These are phyloP conservation scores for Zingel zingel DNA, from an alignment of 2,113 vertebrate species.

Conservation along the genomic window DNA sequence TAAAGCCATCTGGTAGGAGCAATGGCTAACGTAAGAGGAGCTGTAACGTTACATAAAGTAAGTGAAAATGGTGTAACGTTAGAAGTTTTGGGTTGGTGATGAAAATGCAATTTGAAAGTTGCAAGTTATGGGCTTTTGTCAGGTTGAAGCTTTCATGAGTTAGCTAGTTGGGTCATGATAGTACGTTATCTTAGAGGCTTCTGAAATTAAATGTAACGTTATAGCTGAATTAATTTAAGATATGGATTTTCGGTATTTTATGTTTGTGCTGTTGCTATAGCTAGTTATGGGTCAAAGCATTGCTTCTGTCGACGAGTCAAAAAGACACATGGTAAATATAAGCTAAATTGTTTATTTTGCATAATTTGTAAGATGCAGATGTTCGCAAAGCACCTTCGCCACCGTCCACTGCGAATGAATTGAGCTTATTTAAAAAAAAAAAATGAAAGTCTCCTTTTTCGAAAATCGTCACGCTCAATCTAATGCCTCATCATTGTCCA, in stretches of 20 bases:
- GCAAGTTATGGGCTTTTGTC: background rate
- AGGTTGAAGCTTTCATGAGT: background rate
- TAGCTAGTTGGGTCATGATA: background rate
- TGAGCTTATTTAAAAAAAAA: background rate
- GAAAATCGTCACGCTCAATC: constrained; percentile 48
- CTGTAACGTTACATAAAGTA: background rate
- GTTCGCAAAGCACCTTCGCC: constrained; percentile 80
- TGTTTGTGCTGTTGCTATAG: constrained; percentile 1
- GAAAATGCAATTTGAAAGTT: background rate
- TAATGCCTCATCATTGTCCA: constrained; percentile 72
- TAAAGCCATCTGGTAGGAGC: constrained; percentile 6
- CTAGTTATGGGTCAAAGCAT: background rate
- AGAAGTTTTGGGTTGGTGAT: background rate
- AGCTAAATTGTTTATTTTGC: constrained; percentile 10
- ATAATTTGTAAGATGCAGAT: constrained; percentile 26
- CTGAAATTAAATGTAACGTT: background rate
- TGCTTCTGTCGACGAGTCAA: background rate
- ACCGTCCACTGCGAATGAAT: constrained; percentile 55
- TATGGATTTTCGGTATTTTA: background rate
- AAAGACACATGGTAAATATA: background rate
- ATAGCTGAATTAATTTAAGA: background rate
- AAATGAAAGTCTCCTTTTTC: constrained; percentile 20
- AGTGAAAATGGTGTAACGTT: background rate
- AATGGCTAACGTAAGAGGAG: background rate
- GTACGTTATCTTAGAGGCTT: background rate